Percentiles rank a stretch among this genome's conserved stretches.
phyloP scores from a whole-genome alignment of 2,888 invertebrate genomes.

The Caenorhabditis drosophilae region DNA sequence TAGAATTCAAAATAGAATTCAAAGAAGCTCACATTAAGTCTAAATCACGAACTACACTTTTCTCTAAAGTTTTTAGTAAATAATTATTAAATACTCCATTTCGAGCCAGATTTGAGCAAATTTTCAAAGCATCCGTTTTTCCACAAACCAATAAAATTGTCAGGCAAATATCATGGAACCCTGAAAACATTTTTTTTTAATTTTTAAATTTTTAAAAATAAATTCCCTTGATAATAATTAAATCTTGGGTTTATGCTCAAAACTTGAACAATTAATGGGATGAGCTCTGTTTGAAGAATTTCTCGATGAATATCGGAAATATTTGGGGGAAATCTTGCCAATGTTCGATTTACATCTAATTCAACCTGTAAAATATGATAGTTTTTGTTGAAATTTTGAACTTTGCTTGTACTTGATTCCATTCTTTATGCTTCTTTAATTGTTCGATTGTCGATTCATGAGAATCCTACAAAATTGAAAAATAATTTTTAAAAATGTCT shows the following conservation, averaged over 20 bases:
- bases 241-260: constrained; percentile 58
- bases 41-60: constrained; percentile 58
- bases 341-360: constrained; percentile 66
- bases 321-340: constrained; percentile 67
- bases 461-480: constrained; percentile 7
- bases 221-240: constrained; percentile 68
- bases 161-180: constrained; percentile 68
- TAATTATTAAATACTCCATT: constrained; percentile 43
- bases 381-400: too few relatives aligned
- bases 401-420: too few relatives aligned
- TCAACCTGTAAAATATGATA: too few relatives aligned
- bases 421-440: constrained; percentile 59
- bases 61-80: constrained; percentile 55
- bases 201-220: neutral
- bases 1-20: neutral
- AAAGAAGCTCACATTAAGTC: constrained; percentile 36
- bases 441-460: constrained; percentile 41
- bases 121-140: constrained; percentile 42
- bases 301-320: constrained; percentile 59
- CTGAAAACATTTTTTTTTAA: constrained; percentile 36
- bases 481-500: too few relatives aligned
- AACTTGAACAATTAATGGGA: constrained; percentile 65
- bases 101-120: constrained; percentile 40
- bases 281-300: constrained; percentile 56
- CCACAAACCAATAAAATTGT: constrained; percentile 63